Conservation (phyloP, 53 echinoderm and acorn worm genomes). For the Echinarachnius parma region DNA sequence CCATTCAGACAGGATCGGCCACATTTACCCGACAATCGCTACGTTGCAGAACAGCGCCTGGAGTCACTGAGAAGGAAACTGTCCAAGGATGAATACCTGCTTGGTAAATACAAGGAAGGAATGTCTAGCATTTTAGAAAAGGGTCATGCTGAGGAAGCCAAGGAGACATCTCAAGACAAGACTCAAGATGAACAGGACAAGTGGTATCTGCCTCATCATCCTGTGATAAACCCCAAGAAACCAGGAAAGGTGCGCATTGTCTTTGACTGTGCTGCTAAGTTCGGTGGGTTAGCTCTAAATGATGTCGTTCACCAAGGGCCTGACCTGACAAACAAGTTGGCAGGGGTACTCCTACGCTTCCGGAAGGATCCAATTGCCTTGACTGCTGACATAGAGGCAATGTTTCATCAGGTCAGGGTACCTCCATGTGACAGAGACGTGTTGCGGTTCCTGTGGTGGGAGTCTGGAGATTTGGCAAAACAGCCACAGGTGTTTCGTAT, state of each 20-base stretch:
- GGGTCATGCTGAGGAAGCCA: conserved; percentile 12
- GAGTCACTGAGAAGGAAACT: conserved; percentile 27
- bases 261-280: conserved; percentile 9
- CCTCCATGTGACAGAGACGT: conserved; percentile 42
- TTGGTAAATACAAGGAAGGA: conserved; percentile 19
- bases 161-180: neutral
- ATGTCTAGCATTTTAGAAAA: conserved; percentile 8
- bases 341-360: conserved; percentile 28
- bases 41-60: conserved; percentile 11
- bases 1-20: conserved; percentile 2
- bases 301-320: conserved; percentile 34
- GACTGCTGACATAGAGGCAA: conserved; percentile 50
- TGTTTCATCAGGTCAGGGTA: conserved; percentile 67
- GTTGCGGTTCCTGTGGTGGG: conserved; percentile 59
- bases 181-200: neutral
- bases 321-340: conserved; percentile 43
- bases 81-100: neutral
- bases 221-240: conserved; percentile 15
- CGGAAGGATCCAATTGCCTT: conserved; percentile 15
- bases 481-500: conserved; percentile 44
- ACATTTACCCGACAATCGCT: neutral
- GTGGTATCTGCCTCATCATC: conserved; percentile 12
- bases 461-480: conserved; percentile 37
- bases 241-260: conserved; percentile 13
- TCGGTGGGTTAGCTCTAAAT: neutral